phyloP scores from a whole-genome alignment of 2,113 vertebrate species.

The Himantopus leucocephalus region DNA sequence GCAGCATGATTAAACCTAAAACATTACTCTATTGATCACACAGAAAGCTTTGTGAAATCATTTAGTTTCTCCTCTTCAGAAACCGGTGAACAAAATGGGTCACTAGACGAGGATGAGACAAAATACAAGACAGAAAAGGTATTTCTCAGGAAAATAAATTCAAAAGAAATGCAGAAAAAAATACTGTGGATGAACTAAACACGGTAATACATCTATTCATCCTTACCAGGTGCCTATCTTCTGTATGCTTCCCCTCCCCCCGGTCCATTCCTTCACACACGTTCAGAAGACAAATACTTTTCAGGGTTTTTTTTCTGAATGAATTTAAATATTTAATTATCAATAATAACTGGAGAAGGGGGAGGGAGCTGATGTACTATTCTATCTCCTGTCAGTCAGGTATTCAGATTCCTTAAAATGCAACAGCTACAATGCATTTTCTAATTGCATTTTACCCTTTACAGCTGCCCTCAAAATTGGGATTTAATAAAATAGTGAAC shows the following conservation, averaged over 20 bases:
- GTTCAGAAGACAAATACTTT: slow-evolving; percentile 35
- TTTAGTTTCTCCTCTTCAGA: slow-evolving; percentile 70
- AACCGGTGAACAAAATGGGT: slow-evolving; percentile 66
- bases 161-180: slow-evolving; percentile 26
- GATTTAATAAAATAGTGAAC: slow-evolving; percentile 63
- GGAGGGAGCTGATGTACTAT: not conserved
- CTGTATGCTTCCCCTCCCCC: not conserved
- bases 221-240: slow-evolving; percentile 32
- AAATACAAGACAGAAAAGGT: not conserved
- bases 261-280: not conserved
- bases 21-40: slow-evolving; percentile 70
- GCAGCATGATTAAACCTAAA: slow-evolving; percentile 70
- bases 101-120: slow-evolving; percentile 53
- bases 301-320: slow-evolving; percentile 13
- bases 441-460: slow-evolving; percentile 64
- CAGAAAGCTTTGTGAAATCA: slow-evolving; percentile 71
- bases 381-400: slow-evolving; percentile 65
- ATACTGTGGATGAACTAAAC: slow-evolving; percentile 13
- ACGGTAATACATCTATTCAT: not conserved
- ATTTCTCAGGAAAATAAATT: slow-evolving; percentile 41
- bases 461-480: slow-evolving; percentile 58
- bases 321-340: slow-evolving; percentile 63
- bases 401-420: slow-evolving; percentile 56
- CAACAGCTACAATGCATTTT: slow-evolving; percentile 68
- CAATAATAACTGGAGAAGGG: slow-evolving; percentile 24